Evolutionary conservation across 2,797 vertebrate species (phyloP).

Genomic region (Chelon labrosus): DNA sequence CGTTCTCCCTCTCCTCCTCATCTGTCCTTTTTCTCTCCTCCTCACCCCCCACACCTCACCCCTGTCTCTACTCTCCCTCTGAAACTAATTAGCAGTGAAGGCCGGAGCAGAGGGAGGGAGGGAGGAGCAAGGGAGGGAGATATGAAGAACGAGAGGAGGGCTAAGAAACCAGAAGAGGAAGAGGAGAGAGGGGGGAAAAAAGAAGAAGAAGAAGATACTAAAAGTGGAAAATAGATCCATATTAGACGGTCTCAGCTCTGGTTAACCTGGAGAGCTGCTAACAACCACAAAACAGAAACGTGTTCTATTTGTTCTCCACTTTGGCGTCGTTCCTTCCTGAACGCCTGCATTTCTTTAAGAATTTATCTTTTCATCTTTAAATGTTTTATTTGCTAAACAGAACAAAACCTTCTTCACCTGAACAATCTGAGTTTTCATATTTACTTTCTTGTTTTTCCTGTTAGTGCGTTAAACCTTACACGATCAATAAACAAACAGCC

Average conservation of each 20-base stretch:
- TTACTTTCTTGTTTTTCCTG: no score
- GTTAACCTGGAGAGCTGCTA: slow-evolving; percentile 37
- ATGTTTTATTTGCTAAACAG: no score
- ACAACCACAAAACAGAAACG: slow-evolving; percentile 1
- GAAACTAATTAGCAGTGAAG: slow-evolving; percentile 94
- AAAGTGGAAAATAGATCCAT: slow-evolving; percentile 46
- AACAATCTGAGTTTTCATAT: no score
- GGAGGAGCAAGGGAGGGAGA: slow-evolving; percentile 71
- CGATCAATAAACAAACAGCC: no score
- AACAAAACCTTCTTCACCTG: no score
- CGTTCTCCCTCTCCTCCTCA: slow-evolving; percentile 41
- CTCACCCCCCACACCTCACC: slow-evolving; percentile 7
- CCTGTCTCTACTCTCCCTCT: slow-evolving; percentile 83
- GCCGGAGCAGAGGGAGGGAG: slow-evolving; percentile 76
- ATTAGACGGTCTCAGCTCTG: neutral
- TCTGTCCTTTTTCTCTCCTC: slow-evolving; percentile 42
- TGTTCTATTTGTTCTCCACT: no score
- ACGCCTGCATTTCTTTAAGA: no score
- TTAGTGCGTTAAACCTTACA: no score
- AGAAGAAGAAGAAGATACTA: slow-evolving; percentile 11
- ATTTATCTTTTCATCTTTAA: no score
- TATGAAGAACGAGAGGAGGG: slow-evolving; percentile 61
- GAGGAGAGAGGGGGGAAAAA: neutral
- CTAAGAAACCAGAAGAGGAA: slow-evolving; percentile 57
- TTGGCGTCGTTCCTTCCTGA: no score